Evolutionary conservation across 2,113 vertebrate species (phyloP).

Genomic region (Hemiprocne comata): DNA sequence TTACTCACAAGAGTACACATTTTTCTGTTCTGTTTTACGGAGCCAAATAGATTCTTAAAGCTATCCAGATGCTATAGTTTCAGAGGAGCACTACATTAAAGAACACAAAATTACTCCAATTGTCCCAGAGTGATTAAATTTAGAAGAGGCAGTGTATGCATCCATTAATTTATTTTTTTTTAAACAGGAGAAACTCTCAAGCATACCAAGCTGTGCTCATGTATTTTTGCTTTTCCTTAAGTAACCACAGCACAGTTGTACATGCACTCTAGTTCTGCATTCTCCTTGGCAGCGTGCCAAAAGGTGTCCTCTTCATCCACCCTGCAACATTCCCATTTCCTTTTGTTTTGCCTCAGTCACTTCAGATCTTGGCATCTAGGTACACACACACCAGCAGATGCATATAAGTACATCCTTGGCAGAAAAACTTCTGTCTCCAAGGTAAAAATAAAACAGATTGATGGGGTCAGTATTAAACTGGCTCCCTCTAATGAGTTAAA

Average conservation of each 20-base stretch:
- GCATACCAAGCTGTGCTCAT: background rate
- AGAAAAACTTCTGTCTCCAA: conserved; percentile 32
- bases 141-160: conserved; percentile 14
- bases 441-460: conserved; percentile 61
- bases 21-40: conserved; percentile 25
- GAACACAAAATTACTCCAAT: conserved; percentile 67
- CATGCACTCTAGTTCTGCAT: conserved; percentile 37
- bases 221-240: conserved; percentile 33
- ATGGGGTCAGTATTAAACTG: conserved; percentile 57
- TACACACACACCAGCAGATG: background rate
- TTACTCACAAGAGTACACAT: background rate
- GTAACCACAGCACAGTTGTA: conserved; percentile 31
- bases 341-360: conserved; percentile 29
- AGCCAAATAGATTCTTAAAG: conserved; percentile 53
- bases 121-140: conserved; percentile 53
- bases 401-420: conserved; percentile 12
- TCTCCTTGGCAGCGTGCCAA: conserved; percentile 14
- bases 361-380: conserved; percentile 11
- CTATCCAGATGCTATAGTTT: conserved; percentile 61
- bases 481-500: conserved; percentile 66
- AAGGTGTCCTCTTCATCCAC: background rate
- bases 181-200: background rate
- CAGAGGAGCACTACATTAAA: conserved; percentile 51
- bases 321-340: background rate
- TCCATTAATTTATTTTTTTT: conserved; percentile 16